Percentiles rank a stretch among this genome's conserved stretches.
These are phyloP conservation scores for Pelecanus crispus DNA, from an alignment of 2,113 vertebrate genomes.

Conservation along the genomic window DNA sequence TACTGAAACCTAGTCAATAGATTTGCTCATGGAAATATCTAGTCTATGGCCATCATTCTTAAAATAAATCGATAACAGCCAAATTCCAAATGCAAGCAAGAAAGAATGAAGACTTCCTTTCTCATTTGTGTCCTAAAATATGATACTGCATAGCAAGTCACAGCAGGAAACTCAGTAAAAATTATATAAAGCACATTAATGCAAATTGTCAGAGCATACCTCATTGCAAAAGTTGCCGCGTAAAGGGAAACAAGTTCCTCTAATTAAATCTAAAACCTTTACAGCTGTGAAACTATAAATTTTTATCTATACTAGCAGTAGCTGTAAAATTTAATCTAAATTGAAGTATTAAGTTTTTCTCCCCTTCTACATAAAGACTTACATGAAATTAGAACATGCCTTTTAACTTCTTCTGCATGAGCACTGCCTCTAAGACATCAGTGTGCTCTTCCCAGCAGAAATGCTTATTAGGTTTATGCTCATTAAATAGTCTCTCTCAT, in stretches of 20 bases:
- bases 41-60: not conserved
- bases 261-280: constrained; percentile 74
- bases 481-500: not conserved
- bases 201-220: constrained; percentile 57
- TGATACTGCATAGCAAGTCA: constrained; percentile 33
- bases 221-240: constrained; percentile 41
- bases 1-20: not conserved
- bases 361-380: not conserved
- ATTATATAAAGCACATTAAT: constrained; percentile 58
- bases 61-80: not conserved
- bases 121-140: constrained; percentile 36
- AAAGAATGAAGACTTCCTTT: not conserved
- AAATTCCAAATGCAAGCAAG: not conserved
- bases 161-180: constrained; percentile 51
- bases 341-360: constrained; percentile 61
- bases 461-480: not conserved
- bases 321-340: constrained; percentile 66
- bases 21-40: not conserved
- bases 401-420: not conserved
- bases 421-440: not conserved
- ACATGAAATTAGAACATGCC: constrained; percentile 15
- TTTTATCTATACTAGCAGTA: constrained; percentile 61
- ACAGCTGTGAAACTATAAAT: constrained; percentile 64
- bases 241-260: constrained; percentile 62
- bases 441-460: not conserved